Percentiles rank a stretch among this genome's conserved stretches.
These are phyloP conservation scores for Tubulanus polymorphus DNA, from an alignment of 2,888 invertebrate genomes.

Conservation along the genomic window DNA sequence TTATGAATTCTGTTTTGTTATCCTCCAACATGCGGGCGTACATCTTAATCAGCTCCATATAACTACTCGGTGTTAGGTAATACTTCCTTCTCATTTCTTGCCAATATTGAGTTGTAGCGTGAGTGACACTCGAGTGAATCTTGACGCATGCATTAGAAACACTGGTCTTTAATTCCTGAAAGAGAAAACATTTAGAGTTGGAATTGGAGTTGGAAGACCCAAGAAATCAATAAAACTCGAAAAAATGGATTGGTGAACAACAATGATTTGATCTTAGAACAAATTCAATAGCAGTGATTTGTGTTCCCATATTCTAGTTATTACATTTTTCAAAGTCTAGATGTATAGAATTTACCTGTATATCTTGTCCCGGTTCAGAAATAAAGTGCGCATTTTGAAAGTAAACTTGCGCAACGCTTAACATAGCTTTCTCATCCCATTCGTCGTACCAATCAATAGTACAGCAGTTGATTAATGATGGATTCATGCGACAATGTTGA, in stretches of 20 bases:
- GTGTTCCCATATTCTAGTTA: too few relatives aligned
- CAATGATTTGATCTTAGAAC: too few relatives aligned
- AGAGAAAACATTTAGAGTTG: neutral
- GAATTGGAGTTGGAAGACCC: neutral
- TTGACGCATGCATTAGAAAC: constrained; percentile 46
- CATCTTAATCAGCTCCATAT: constrained; percentile 50
- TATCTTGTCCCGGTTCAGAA: constrained; percentile 33
- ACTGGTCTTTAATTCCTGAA: constrained; percentile 37
- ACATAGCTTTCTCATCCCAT: constrained; percentile 50
- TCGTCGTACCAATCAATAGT: constrained; percentile 54
- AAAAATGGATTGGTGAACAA: neutral
- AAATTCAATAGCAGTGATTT: too few relatives aligned
- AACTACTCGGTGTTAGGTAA: constrained; percentile 51
- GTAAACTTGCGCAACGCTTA: constrained; percentile 50
- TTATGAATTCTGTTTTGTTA: constrained; percentile 41
- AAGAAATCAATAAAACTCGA: neutral
- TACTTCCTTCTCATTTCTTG: constrained; percentile 45
- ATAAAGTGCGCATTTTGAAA: constrained; percentile 46
- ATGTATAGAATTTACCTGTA: constrained; percentile 24
- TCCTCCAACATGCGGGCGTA: constrained; percentile 45
- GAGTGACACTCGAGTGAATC: constrained; percentile 42
- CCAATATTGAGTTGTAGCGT: constrained; percentile 37
- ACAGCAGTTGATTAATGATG: constrained; percentile 52
- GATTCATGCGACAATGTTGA: constrained; percentile 51
- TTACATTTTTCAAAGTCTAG: neutral